Conservation (phyloP, 2,113 vertebrate species). For the Brachypodius melanocephalos region DNA sequence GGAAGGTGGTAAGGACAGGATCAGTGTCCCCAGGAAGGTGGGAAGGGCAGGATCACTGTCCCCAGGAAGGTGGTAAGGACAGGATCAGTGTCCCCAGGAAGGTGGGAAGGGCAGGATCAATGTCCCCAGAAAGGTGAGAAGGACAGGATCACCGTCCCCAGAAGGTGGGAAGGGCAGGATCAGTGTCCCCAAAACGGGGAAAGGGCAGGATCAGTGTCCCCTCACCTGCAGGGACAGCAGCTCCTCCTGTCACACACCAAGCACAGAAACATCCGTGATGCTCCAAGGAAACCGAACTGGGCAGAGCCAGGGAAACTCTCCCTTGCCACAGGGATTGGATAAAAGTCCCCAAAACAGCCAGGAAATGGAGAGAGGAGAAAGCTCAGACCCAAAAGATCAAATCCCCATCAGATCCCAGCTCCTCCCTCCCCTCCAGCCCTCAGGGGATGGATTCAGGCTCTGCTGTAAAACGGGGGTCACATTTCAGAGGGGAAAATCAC, state of each 20-base stretch:
- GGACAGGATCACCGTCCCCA: not conserved
- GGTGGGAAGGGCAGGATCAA: not conserved
- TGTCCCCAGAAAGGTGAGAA: not conserved
- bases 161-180: not conserved
- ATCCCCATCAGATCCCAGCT: not conserved
- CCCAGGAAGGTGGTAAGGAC: not conserved
- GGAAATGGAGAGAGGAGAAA: not conserved
- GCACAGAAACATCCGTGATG: not conserved
- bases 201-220: not conserved
- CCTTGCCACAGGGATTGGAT: rapidly evolving
- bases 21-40: not conserved
- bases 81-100: not conserved
- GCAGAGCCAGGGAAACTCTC: not conserved
- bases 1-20: not conserved
- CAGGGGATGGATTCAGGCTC: not conserved
- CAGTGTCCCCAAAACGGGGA: not conserved
- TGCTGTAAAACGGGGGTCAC: not conserved
- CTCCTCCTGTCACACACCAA: not conserved
- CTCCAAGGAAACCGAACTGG: not conserved
- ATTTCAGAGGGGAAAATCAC: not conserved
- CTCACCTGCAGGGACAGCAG: not conserved
- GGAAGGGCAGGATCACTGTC: not conserved
- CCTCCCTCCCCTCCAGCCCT: not conserved
- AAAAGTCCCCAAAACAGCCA: not conserved
- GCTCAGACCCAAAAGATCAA: not conserved